These are phyloP conservation scores for Nephotettix cincticeps DNA, from an alignment of 1,140 invertebrate genomes.

Conservation along the genomic window DNA sequence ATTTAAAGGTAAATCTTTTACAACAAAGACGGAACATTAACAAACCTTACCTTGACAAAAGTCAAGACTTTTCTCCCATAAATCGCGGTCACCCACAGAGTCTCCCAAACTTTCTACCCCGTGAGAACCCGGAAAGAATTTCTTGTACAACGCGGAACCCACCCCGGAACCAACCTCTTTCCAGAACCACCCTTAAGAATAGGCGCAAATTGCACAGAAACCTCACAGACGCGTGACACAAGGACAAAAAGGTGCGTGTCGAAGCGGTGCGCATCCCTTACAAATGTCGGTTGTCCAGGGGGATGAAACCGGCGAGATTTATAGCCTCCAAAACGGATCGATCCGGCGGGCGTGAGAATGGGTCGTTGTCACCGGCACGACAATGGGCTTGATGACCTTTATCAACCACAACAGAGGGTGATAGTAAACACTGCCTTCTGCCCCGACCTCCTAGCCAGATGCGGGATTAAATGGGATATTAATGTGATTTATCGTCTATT, in stretches of 20 bases:
- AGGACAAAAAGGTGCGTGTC: slow-evolving; percentile 13
- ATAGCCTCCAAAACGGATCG: not conserved
- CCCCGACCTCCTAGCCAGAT: not conserved
- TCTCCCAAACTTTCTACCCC: too few relatives aligned
- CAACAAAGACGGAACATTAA: too few relatives aligned
- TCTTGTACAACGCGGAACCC: not conserved
- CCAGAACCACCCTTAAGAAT: too few relatives aligned
- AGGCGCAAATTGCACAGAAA: too few relatives aligned
- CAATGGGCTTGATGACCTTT: slow-evolving; percentile 13
- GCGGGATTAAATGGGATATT: slow-evolving; percentile 19
- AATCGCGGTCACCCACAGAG: too few relatives aligned
- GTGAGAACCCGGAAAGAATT: slow-evolving; percentile 4
- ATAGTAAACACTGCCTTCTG: slow-evolving; percentile 12
- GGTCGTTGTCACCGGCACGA: slow-evolving; percentile 6
- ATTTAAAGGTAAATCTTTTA: too few relatives aligned
- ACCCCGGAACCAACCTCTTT: too few relatives aligned
- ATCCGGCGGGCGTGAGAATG: slow-evolving; percentile 18
- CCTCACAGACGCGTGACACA: not conserved
- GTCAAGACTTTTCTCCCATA: too few relatives aligned
- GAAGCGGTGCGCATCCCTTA: not conserved
- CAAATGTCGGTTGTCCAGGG: not conserved
- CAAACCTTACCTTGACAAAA: too few relatives aligned
- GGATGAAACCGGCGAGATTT: not conserved
- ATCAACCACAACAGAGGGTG: not conserved
- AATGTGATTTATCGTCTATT: slow-evolving; percentile 15